Evolutionary conservation across 2,113 vertebrate species (phyloP).

Genomic region (Oxygymnocypris stewartii): DNA sequence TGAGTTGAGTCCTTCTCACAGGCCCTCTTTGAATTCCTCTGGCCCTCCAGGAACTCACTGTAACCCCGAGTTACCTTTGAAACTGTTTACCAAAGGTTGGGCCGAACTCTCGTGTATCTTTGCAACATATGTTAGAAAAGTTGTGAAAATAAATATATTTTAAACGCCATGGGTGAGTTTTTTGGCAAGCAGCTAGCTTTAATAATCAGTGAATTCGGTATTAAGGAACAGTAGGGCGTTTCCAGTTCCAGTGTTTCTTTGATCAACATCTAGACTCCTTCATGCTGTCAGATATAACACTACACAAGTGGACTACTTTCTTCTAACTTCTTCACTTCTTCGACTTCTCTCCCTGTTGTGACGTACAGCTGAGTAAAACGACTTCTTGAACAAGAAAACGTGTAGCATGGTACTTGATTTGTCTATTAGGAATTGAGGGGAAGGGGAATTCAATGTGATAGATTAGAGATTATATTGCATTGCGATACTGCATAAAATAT

Average conservation of each 20-base stretch:
- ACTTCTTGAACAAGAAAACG: no score
- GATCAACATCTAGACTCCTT: slow-evolving; percentile 8
- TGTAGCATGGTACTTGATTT: no score
- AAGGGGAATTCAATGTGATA: no score
- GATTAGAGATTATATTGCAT: no score
- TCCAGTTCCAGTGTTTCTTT: slow-evolving; percentile 19
- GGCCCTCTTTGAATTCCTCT: slow-evolving; percentile 51
- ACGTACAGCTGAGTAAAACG: not conserved
- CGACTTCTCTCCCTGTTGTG: not conserved
- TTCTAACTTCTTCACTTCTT: not conserved
- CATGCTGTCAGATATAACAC: not conserved
- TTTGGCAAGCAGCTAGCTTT: slow-evolving; percentile 17
- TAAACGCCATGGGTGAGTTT: not conserved
- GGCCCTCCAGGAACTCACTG: not conserved
- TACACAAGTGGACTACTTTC: slow-evolving; percentile 3
- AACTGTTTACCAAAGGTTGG: slow-evolving; percentile 63
- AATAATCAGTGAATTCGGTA: not conserved
- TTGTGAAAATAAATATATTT: slow-evolving; percentile 20
- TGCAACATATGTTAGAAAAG: slow-evolving; percentile 12
- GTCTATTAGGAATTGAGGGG: no score
- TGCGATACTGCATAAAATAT: no score
- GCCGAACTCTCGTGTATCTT: slow-evolving; percentile 67
- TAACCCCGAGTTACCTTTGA: slow-evolving; percentile 25
- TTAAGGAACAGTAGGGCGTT: slow-evolving; percentile 17
- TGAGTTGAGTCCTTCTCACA: not conserved